Evolutionary conservation across 2,888 invertebrate genomes (phyloP), one percentile per base, ranked within the genome.

Genomic region (Halictus ligatus): DNA sequence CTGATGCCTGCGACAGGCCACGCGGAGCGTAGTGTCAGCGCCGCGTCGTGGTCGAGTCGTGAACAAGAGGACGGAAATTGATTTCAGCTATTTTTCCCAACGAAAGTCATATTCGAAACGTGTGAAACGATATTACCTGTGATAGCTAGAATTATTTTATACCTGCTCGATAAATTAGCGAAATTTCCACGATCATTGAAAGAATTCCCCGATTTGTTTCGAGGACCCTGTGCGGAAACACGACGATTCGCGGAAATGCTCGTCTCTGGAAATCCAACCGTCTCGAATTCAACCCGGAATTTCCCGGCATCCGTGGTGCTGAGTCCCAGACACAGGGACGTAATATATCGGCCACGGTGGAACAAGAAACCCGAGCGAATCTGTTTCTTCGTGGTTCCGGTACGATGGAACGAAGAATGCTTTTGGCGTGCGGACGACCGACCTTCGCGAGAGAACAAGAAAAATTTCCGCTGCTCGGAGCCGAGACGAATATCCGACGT

Each of bases 351-450:
- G 18, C 64, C 64, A 64, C 29, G 64, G n/a, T 35, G 50, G n/a
- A 54, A 48, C 75, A 67, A 79, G 85, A 83, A 84, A 35, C 50
- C 21, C 48, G 60, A 67, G 67, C 67, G 46, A n/a, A 83, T 85
- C 67, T 48, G 83, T 67, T 81, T 83, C 76, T 81, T 84, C 75
- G 18, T 58, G 58, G 35, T 46, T 46, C 48, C 48, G 54, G 74
- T 35, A 64, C 60, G 35, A 75, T 18, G 67, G 43, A 43, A 48
- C 13, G 64, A 64, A 64, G 75, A 48, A 76, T 67, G 46, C 46
- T 76, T 76, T 64, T 21, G 76, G 15, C 58, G 43, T 60, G 40
- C 25, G 46, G 46, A 54, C 60, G 46, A 75, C 58, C 75, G 43
- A 75, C 67, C 67, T 67, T 67, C 29, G 3, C 67, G 8, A 8